These are phyloP conservation scores for Dinomys branickii DNA, from an alignment of 2,113 vertebrate genomes.

Conservation along the genomic window DNA sequence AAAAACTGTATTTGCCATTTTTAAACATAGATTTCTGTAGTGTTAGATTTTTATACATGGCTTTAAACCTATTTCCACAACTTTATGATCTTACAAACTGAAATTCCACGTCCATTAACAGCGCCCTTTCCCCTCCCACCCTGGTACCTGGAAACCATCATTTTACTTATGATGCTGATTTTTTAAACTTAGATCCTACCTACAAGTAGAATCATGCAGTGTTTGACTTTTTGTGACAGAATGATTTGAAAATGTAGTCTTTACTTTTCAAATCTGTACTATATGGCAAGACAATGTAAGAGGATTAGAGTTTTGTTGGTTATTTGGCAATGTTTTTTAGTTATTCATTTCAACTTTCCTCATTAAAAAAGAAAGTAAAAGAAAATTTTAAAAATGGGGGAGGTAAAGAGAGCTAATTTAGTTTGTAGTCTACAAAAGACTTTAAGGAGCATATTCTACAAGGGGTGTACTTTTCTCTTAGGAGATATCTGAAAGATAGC, in stretches of 20 bases:
- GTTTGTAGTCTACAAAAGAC: neutral
- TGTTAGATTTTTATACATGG: neutral
- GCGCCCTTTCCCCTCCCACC: neutral
- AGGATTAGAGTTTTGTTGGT: neutral
- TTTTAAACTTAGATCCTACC: neutral
- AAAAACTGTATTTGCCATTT: neutral
- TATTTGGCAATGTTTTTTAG: neutral
- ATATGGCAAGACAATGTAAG: neutral
- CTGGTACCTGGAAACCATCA: neutral
- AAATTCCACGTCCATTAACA: neutral
- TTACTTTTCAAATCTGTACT: neutral
- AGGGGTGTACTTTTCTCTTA: neutral
- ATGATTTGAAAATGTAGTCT: neutral
- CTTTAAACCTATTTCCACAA: neutral
- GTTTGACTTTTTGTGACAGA: neutral
- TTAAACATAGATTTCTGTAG: neutral
- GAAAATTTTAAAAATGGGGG: neutral
- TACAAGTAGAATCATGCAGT: neutral
- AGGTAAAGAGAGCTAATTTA: neutral
- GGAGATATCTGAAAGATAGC: neutral
- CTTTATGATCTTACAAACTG: neutral
- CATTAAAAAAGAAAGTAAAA: neutral
- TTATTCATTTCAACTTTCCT: neutral
- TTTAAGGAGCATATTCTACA: too few relatives aligned
- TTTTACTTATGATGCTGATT: neutral